A percentile compares a stretch with the other conserved stretches of the same genome.
These are phyloP conservation scores for Conus canariensis DNA, from an alignment of 2,888 invertebrate genomes.

Conservation along the genomic window DNA sequence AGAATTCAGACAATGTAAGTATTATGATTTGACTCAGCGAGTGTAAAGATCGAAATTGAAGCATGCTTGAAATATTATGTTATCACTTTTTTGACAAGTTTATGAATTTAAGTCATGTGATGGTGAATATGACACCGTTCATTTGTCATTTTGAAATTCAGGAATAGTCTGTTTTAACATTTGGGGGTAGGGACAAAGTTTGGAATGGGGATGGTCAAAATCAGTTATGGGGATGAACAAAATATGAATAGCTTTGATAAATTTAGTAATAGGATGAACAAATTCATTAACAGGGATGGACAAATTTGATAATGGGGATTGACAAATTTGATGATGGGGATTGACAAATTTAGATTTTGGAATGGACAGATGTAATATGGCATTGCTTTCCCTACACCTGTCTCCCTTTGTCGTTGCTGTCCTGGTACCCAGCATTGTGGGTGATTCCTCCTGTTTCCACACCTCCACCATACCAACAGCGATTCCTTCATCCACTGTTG, in stretches of 20 bases:
- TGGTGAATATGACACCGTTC: constrained; percentile 5
- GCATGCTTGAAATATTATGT: no score
- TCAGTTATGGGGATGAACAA: no score
- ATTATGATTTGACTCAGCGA: no score
- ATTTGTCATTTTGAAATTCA: neutral
- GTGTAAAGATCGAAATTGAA: no score
- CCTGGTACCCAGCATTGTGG: neutral
- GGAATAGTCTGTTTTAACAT: neutral
- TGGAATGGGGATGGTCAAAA: no score
- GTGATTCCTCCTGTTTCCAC: neutral
- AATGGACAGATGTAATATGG: neutral
- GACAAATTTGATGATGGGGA: neutral
- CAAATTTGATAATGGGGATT: neutral
- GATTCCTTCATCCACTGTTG: neutral
- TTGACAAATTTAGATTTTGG: neutral
- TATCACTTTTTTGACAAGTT: no score
- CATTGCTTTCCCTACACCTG: constrained; percentile 4
- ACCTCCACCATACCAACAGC: neutral
- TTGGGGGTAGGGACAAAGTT: neutral
- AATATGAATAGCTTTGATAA: no score
- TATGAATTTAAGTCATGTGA: neutral
- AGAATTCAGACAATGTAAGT: no score
- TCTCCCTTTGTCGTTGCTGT: constrained; percentile 15
- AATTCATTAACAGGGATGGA: no score
- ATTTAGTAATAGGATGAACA: neutral